Evolutionary conservation across 2,888 invertebrate species (phyloP), one percentile per base, ranked within the genome.

Genomic region (Stenoptilia bipunctidactyla): DNA sequence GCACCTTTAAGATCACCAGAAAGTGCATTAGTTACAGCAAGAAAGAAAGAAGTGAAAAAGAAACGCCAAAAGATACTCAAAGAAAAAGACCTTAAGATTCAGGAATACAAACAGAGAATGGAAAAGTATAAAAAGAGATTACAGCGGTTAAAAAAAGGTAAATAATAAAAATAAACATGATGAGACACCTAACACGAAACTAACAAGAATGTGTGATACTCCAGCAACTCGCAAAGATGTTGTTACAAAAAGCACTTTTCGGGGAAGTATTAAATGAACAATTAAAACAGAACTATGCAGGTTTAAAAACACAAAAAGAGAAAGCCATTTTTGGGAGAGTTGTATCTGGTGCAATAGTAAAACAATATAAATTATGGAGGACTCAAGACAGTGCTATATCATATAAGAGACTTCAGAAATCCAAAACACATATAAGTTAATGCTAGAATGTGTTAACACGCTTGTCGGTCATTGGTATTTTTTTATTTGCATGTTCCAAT

Each of bases 171-270:
- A 40, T 6, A 27, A 42, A 44, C 44, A 45, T 43, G 43, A 12
- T 15, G 43, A 40, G 12, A 46, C 51, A 49, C 47, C 45, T 46
- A 46, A 48, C 41, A 49, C 50, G 8, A 47, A 49, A 46, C 47
- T 47, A n/a, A 39, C 34, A 13, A 37, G n/a, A 48, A 48, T 49
- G 44, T 47, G 45, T 44, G 44, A 49, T 34, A 13, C 41, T 10
- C 45, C 45, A 43, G 38, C 8, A 44, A 45, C 45, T 43, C 45
- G 46, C 42, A 49, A 13, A 46, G 45, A 48, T n/a, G 41, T 48
- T 25, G 44, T 45, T 15, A 48, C n/a, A 48, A 41, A 42, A 39
- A 34, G 46, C 46, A 30, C 40, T 46, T 10, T 47, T 47, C 27
- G 45, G 42, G 8, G 47, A 48, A 40, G 46, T 48, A 12, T 42